These are phyloP conservation scores for Mizuhopecten yessoensis DNA, from an alignment of 1,140 invertebrate genomes.

Conservation along the genomic window DNA sequence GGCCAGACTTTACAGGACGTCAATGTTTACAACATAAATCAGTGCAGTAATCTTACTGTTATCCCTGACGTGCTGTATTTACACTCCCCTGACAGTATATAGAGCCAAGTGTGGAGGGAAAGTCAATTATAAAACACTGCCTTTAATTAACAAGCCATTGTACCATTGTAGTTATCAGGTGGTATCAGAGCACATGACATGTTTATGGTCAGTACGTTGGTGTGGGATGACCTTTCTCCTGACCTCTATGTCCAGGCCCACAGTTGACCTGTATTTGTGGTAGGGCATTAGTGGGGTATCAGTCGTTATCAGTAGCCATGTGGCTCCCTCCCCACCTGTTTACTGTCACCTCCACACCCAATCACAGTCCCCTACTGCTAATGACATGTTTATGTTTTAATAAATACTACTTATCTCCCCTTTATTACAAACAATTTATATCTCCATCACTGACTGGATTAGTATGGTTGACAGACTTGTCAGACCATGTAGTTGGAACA, in stretches of 20 bases:
- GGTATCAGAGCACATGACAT: constrained; percentile 7
- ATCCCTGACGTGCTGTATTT: constrained; percentile 8
- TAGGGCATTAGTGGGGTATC: neutral
- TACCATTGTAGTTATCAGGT: neutral
- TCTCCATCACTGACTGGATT: neutral
- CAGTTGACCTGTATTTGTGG: neutral
- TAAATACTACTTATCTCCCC: constrained; percentile 33
- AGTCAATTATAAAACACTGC: neutral
- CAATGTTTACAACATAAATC: constrained; percentile 40
- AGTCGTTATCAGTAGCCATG: neutral
- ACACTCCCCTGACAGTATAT: neutral
- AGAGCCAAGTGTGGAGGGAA: neutral
- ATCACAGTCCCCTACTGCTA: neutral
- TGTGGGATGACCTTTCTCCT: neutral
- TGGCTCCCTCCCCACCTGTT: constrained; percentile 13
- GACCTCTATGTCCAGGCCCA: neutral
- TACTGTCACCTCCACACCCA: neutral
- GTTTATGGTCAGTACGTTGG: constrained; percentile 24
- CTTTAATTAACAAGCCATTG: neutral
- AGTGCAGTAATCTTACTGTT: neutral
- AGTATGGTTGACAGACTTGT: no score
- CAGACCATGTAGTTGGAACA: neutral
- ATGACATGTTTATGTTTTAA: neutral
- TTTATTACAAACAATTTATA: constrained; percentile 27
- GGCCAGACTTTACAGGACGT: neutral